These are phyloP conservation scores for Myotis daubentonii DNA, from an alignment of 2,797 vertebrate genomes.

Conservation along the genomic window DNA sequence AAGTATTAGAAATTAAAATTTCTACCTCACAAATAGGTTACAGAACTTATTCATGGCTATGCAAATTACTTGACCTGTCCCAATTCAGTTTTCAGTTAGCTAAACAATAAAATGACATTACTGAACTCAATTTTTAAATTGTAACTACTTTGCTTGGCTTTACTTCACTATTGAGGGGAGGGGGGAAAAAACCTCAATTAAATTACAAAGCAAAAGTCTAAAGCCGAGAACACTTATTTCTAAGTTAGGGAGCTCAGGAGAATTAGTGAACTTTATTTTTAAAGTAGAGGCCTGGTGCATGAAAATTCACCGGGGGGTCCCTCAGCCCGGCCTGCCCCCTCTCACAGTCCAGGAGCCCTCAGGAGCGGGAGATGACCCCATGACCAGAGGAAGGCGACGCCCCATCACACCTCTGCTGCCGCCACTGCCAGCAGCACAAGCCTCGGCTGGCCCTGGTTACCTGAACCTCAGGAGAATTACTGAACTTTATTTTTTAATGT, in stretches of 20 bases:
- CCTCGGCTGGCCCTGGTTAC: too few species aligned
- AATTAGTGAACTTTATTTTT: slow-evolving; percentile 8
- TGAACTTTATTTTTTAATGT: not conserved
- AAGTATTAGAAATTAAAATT: not conserved
- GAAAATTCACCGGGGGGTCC: too few species aligned
- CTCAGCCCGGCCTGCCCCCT: too few species aligned
- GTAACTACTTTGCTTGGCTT: not conserved
- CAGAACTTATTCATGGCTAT: not conserved
- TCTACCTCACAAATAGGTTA: not conserved
- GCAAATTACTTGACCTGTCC: not conserved
- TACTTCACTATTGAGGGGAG: not conserved
- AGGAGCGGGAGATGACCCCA: too few species aligned
- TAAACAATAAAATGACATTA: not conserved
- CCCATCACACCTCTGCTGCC: too few species aligned
- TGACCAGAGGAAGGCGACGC: too few species aligned
- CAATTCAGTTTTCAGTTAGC: slow-evolving; percentile 9
- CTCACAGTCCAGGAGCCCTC: too few species aligned
- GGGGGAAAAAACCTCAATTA: not conserved
- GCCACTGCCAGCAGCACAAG: too few species aligned
- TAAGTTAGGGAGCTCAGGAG: not conserved
- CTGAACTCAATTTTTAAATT: slow-evolving; percentile 3
- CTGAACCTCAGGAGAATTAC: not conserved
- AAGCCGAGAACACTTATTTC: slow-evolving; percentile 22
- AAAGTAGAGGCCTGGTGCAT: not conserved
- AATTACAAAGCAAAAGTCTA: slow-evolving; percentile 17